Base-by-base conservation (phyloP, 2,888 invertebrate genomes). In the Anticlea derivata region DNA sequence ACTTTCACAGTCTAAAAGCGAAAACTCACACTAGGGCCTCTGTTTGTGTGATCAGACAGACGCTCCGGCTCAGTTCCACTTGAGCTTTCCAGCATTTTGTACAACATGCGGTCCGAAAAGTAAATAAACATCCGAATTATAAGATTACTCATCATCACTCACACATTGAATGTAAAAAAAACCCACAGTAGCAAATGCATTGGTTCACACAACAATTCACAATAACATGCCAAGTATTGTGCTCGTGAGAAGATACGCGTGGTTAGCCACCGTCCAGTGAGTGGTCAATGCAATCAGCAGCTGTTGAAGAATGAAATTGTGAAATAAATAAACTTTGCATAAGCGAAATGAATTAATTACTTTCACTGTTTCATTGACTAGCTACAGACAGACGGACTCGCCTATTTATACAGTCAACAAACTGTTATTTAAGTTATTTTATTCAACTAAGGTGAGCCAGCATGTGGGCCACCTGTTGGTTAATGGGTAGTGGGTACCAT, bases 181-280 rank as follows among this genome's bases (percentile, higher is more conserved):
- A 3, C 33, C 20, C n/a, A 8, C 7, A 29, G 22, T 22, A 44
- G 24, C 41, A 44, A 13, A 35, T 13, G 29, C 44, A 27, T 12
- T 29, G 29, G 24, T 41, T 24, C 31, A 41, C 24, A 35, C 10
- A 29, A 30, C 37, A 34, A 45, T 49, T 49, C 41, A 60, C 57
- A 58, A 53, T 43, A 58, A 55, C 53, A 58, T 58, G 56, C 58
- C 44, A 65, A 59, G 56, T 48, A 57, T 55, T 55, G 55, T 41
- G 50, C 58, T 55, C 62, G 66, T 70, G 70, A 60, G 68, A 70
- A 68, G 66, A 64, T 48, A 62, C 54, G 67, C 66, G 38, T 60
- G 55, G 50, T 11, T 58, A 58, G 51, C 43, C 60, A 50, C 11
- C 55, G 51, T 38, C 41, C 55, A 40, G 12, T 24, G 11, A 46